Conservation (phyloP, 1,140 invertebrate genomes). For the Tenebrio molitor region DNA sequence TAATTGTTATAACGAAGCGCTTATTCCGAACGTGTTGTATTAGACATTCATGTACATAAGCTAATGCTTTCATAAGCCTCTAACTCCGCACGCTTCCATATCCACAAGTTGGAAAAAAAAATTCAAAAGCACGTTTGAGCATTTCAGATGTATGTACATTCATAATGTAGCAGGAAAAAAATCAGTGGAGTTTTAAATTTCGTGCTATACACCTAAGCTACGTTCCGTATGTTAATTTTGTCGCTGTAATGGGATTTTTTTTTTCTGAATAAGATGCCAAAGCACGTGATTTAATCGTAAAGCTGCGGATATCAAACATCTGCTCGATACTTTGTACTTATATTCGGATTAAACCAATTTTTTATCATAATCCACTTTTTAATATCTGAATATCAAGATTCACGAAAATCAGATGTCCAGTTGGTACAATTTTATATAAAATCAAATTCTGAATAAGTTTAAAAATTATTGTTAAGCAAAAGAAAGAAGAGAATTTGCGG, state of each 20-base stretch:
- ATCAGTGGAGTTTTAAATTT: conserved; percentile 5
- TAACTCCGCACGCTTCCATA: neutral
- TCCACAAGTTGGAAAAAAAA: conserved; percentile 25
- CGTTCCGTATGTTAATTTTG: neutral
- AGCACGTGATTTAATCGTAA: too few species aligned
- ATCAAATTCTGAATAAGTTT: too few species aligned
- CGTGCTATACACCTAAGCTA: neutral
- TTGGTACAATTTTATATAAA: too few species aligned
- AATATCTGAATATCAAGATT: too few species aligned
- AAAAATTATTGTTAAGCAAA: too few species aligned
- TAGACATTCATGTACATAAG: conserved; percentile 16
- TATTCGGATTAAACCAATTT: too few species aligned
- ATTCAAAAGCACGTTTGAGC: conserved; percentile 26
- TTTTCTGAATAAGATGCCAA: too few species aligned
- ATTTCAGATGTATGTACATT: conserved; percentile 32
- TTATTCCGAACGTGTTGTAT: conserved; percentile 1
- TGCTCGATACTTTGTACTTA: too few species aligned
- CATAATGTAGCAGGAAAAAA: conserved; percentile 22
- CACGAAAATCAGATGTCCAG: too few species aligned
- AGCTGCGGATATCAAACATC: too few species aligned
- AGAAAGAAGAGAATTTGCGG: too few species aligned
- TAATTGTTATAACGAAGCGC: conserved; percentile 1
- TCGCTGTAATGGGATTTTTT: neutral
- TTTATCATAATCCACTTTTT: too few species aligned
- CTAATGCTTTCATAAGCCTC: neutral